Base-by-base conservation (phyloP, 2,888 invertebrate species). In the Melieria omissa region DNA sequence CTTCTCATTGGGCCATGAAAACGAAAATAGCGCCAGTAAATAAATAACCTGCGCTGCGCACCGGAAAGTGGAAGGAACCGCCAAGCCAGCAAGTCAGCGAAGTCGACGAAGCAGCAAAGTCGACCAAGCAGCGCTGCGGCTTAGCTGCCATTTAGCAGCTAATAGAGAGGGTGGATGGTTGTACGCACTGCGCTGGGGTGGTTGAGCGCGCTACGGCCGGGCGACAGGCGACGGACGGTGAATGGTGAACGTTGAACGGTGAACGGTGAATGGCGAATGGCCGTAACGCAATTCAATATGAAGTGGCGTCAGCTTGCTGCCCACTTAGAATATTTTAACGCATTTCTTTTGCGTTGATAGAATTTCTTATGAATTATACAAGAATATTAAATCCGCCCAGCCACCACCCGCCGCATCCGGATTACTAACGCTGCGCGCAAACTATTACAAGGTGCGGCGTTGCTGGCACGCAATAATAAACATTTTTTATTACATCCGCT, bases 281-380 rank as follows among this genome's bases (percentile, higher is more conserved):
- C 60, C 74, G 52, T 57, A 66, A 70, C 67, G 78, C 77, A 78
- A 80, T 80, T 79, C 81, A 80, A 83, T 80, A 81, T 80, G 79
- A 80, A 77, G 80, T 81, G 84, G 84, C 86, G 86, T 80, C 86
- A 86, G 86, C 86, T 86, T 83, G 83, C 80, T 81, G 83, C 82
- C 86, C 86, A 86, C 86, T 86, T 86, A 86, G 84, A 78, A 80
- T 79, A 79, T 78, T 80, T 80, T 80, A 80, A 80, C 81, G 80
- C 80, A 79, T 80, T 79, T 79, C 79, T 78, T 77, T 78, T 81
- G 80, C 86, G 82, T 81, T 84, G 82, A 84, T 84, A 80, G 85
- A 85, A 86, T 85, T 84, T 83, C 85, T 85, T 85, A 85, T 85
- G 85, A 85, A 85, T 85, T 85, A 84, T 85, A 83, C 82, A 67